phyloP scores from a whole-genome alignment of 2,113 vertebrate species.

The Otocyon megalotis region DNA sequence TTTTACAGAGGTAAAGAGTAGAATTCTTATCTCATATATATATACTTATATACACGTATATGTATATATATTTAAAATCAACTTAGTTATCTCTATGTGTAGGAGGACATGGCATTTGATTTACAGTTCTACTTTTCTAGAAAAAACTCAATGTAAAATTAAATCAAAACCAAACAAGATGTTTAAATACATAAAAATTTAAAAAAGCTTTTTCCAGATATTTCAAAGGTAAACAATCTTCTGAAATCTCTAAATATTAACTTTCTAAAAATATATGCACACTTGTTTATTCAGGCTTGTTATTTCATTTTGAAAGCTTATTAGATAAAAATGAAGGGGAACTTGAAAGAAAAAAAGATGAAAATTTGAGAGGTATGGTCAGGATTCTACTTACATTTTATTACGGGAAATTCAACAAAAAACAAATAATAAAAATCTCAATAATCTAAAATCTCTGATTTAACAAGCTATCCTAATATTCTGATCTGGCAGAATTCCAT shows the following conservation, averaged over 20 bases:
- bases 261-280: not conserved
- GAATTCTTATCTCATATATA: not conserved
- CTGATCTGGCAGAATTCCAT: not conserved
- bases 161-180: conserved; percentile 4
- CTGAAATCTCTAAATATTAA: not conserved
- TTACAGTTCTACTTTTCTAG: not conserved
- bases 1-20: not conserved
- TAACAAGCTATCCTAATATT: not conserved
- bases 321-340: conserved; percentile 2
- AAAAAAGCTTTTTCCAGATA: not conserved
- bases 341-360: not conserved
- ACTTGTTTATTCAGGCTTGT: not conserved
- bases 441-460: not conserved
- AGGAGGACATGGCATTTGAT: not conserved
- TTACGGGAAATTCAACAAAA: not conserved
- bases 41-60: not conserved
- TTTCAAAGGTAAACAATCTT: not conserved
- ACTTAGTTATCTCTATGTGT: not conserved
- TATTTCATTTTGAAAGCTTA: not conserved
- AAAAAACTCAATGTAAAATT: not conserved
- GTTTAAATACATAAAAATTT: not conserved
- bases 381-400: not conserved
- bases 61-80: not conserved
- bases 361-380: not conserved
- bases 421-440: not conserved